Conservation (phyloP, 2,888 invertebrate species). For the Agrotis clavis region DNA sequence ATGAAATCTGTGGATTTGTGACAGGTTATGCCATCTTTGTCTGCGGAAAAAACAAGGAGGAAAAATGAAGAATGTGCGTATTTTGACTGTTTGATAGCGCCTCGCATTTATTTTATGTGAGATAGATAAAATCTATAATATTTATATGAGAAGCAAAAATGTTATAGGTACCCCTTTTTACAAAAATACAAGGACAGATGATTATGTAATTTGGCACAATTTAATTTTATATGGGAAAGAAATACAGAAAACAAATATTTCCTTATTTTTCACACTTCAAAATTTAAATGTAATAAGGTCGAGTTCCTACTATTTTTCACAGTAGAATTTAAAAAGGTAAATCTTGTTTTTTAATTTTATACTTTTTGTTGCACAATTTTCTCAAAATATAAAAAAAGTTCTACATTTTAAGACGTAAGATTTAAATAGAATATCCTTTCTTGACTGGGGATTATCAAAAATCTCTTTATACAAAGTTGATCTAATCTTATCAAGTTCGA, state of each 20-base stretch:
- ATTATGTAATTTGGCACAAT: too few relatives aligned
- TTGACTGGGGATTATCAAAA: not conserved
- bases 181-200: too few relatives aligned
- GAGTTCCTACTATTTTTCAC: too few relatives aligned
- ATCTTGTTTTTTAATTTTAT: not conserved
- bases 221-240: not conserved
- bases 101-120: not conserved
- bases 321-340: not conserved
- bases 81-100: not conserved
- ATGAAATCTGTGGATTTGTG: slow-evolving; percentile 35
- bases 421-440: not conserved
- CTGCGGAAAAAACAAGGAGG: not conserved
- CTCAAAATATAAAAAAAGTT: not conserved
- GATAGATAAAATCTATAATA: not conserved
- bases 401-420: not conserved
- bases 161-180: too few relatives aligned
- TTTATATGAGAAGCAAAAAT: too few relatives aligned
- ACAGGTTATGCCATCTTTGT: slow-evolving; percentile 2
- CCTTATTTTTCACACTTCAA: too few relatives aligned
- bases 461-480: not conserved
- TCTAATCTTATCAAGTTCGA: slow-evolving; percentile 6
- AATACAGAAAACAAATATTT: not conserved
- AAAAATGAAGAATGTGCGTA: not conserved
- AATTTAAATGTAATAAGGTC: too few relatives aligned
- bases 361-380: not conserved